Base-by-base conservation (phyloP, 2,797 vertebrate species). In the Thalassophryne amazonica region DNA sequence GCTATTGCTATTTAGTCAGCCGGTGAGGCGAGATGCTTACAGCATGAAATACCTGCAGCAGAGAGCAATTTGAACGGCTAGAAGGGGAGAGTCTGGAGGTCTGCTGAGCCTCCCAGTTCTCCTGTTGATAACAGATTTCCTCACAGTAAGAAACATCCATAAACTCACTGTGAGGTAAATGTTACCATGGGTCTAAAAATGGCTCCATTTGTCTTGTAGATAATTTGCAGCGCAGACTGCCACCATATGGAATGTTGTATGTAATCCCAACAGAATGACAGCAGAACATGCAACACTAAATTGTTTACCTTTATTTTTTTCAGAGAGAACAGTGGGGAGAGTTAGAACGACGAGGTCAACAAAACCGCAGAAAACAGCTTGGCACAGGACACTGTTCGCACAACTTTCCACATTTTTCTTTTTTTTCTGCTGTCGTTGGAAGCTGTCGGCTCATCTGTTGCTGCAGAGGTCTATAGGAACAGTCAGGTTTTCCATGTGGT, bases 401-500 rank as follows among this genome's bases (percentile, higher is more conserved):
- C 60, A 73, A 77, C 53, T 80, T 83, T 81, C 71, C 80, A 75
- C 4, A 40, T 2, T 56, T 25, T 58, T 49, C 36, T 33, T 50
- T 59, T 45, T 47, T 27, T 58, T 72, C 33, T 59, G 24, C 53
- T 59, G n/a, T n/a, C 3, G 8, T 18, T 60, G 66, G 37, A 67
- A 79, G 79, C 79, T 80, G 74, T 76, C 70, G 57, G 50, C 43
- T 73, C 41, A 62, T 17, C 46, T 61, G 61, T 81, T 84, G 73
- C 74, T 54, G 68, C 67, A 64, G 73, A 74, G 40, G 73, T 81
- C n/a, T n/a, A 83, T 57, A 80, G 74, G 36, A 66, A 64, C 57
- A 71, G 67, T 88, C 84, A 86, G 66, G 64, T 80, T 88, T 89
- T 89, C 85, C 88, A 86, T 86, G 85, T 85, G 78, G 61, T 74